Evolutionary conservation across 2,113 vertebrate genomes (phyloP).

Genomic region (Chitala chitala): DNA sequence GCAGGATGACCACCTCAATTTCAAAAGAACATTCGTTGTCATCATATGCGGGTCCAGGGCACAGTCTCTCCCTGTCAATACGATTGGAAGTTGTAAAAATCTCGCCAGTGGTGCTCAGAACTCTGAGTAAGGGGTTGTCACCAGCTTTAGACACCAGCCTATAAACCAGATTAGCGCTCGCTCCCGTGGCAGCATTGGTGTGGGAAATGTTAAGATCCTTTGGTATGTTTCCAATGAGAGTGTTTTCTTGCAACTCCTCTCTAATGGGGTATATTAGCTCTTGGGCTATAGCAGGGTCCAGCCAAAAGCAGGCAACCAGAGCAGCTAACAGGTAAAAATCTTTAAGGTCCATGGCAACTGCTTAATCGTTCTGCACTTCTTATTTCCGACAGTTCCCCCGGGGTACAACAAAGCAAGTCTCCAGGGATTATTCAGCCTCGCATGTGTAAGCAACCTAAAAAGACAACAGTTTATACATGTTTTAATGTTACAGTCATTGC

Average conservation of each 20-base stretch:
- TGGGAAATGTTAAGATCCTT: conserved; percentile 98
- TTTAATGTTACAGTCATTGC: no score
- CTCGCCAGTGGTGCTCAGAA: conserved; percentile 91
- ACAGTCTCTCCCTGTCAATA: conserved; percentile 95
- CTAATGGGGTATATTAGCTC: conserved; percentile 98
- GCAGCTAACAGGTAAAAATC: conserved; percentile 97
- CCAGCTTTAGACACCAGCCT: conserved; percentile 97
- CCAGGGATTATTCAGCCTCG: conserved; percentile 73
- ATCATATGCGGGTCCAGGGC: conserved; percentile 86
- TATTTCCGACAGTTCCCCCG: conserved; percentile 52
- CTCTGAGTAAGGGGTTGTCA: conserved; percentile 90
- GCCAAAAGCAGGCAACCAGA: conserved; percentile 88
- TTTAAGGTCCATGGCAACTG: conserved; percentile 92
- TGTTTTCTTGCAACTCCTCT: conserved; percentile 96
- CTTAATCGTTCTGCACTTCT: conserved; percentile 63
- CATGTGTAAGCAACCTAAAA: conserved; percentile 74
- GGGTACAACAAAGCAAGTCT: conserved; percentile 67
- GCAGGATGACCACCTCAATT: conserved; percentile 97
- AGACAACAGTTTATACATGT: conserved; percentile 56
- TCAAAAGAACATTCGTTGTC: conserved; percentile 97
- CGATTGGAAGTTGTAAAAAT: conserved; percentile 95
- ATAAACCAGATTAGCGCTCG: conserved; percentile 91
- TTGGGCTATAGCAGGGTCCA: conserved; percentile 94
- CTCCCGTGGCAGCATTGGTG: conserved; percentile 86
- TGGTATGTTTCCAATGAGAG: conserved; percentile 99